phyloP scores from a whole-genome alignment of 2,888 invertebrate genomes.

The Dynastes hyllus region DNA sequence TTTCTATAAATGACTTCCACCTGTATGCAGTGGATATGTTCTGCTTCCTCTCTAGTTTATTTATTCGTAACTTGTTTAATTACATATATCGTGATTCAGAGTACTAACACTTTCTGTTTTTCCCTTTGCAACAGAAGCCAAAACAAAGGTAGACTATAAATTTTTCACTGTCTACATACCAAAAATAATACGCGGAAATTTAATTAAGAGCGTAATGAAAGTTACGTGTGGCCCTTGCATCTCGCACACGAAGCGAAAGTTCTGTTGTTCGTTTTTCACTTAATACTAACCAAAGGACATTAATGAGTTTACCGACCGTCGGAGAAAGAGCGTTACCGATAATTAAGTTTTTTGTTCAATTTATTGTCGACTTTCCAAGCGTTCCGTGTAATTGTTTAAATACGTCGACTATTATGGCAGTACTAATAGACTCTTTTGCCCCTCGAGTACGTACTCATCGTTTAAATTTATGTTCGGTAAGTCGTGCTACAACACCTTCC shows the following conservation, averaged over 20 bases:
- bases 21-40: too few species aligned
- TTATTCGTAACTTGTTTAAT: too few species aligned
- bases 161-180: neutral
- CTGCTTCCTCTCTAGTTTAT: too few species aligned
- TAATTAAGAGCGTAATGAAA: slow-evolving; percentile 34
- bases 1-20: too few species aligned
- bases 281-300: neutral
- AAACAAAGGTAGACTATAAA: too few species aligned
- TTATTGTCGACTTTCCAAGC: slow-evolving; percentile 12
- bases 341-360: slow-evolving; percentile 17
- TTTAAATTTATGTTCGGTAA: slow-evolving; percentile 44
- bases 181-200: slow-evolving; percentile 15
- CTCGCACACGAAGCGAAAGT: slow-evolving; percentile 22
- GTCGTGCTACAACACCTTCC: slow-evolving; percentile 31
- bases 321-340: neutral
- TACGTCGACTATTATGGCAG: slow-evolving; percentile 16
- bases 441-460: slow-evolving; percentile 26
- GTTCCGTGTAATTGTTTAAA: slow-evolving; percentile 30
- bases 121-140: too few species aligned
- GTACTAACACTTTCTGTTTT: too few species aligned
- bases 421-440: slow-evolving; percentile 34
- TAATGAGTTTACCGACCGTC: slow-evolving; percentile 4
- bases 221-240: slow-evolving; percentile 22
- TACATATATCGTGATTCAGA: neutral
- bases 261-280: neutral